Conservation (phyloP, 2,888 invertebrate species). For the Hyppa rectilinea region DNA sequence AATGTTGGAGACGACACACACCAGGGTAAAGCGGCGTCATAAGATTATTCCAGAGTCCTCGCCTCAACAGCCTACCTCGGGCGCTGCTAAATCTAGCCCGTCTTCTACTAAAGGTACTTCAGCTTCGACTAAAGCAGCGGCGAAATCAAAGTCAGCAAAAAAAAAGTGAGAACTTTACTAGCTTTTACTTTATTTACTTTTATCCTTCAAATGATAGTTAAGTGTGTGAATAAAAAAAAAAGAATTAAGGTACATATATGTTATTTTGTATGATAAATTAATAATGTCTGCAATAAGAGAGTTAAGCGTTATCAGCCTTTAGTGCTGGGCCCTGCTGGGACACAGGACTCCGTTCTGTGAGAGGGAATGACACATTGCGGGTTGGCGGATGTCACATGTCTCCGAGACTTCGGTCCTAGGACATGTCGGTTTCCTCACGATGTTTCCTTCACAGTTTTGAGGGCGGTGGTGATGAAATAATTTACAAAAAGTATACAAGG, state of each 20-base stretch:
- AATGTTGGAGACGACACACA: conserved; percentile 73
- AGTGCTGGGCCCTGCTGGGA: too few relatives aligned
- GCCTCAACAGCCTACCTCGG: fast-evolving
- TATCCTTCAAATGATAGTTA: not conserved
- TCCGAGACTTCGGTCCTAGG: too few relatives aligned
- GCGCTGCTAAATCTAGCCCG: not conserved
- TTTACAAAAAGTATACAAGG: too few relatives aligned
- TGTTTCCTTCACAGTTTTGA: too few relatives aligned
- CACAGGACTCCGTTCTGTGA: too few relatives aligned
- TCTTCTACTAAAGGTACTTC: fast-evolving
- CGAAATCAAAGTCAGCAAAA: not conserved
- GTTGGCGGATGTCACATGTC: too few relatives aligned
- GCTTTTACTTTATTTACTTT: not conserved
- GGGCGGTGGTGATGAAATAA: too few relatives aligned
- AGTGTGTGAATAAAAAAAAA: conserved; percentile 4
- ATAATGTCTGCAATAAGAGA: not conserved
- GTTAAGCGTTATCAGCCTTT: too few relatives aligned
- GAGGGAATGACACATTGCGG: too few relatives aligned
- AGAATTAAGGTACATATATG: not conserved
- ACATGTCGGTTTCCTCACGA: too few relatives aligned
- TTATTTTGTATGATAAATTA: conserved; percentile 18
- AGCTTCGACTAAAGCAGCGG: fast-evolving
- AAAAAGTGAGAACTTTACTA: not conserved
- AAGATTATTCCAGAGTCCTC: conserved; percentile 17
- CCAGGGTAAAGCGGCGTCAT: conserved; percentile 57